Percentiles rank a stretch among this genome's conserved stretches.
Conservation (phyloP, 2,113 vertebrate genomes). For the Macquaria ambigua region DNA sequence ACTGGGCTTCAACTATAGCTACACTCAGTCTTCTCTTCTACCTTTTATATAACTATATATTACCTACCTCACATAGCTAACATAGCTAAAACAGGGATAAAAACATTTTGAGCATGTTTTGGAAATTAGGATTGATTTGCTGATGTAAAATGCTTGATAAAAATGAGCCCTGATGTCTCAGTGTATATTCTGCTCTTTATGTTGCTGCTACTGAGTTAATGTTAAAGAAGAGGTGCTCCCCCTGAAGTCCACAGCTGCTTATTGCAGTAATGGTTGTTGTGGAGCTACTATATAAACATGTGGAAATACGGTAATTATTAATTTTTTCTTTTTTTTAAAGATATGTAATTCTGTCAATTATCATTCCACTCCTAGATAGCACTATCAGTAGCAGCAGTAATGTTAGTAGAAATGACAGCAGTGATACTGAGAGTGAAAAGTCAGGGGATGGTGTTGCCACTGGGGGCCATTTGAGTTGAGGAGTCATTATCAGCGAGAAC, state of each 20-base stretch:
- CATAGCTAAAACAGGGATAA: too few species aligned
- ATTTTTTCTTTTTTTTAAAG: background rate
- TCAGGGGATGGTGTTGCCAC: background rate
- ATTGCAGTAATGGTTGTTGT: background rate
- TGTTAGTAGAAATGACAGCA: background rate
- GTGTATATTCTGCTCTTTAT: background rate
- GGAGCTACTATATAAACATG: background rate
- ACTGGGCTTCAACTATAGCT: too few species aligned
- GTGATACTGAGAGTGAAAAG: background rate
- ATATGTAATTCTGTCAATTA: background rate
- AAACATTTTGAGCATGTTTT: background rate
- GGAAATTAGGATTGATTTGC: too few species aligned
- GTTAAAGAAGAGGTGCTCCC: background rate
- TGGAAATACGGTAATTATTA: background rate
- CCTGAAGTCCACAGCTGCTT: background rate
- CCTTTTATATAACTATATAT: too few species aligned
- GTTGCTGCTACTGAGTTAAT: background rate
- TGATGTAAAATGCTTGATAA: too few species aligned
- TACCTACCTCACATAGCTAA: too few species aligned
- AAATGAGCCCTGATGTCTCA: background rate
- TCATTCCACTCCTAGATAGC: background rate
- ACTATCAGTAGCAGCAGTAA: background rate
- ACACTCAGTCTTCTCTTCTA: too few species aligned
- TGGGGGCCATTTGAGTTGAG: background rate
- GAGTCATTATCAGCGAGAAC: conserved; percentile 22